Conservation (phyloP, 2,888 invertebrate species). For the Diplolepis rosae region DNA sequence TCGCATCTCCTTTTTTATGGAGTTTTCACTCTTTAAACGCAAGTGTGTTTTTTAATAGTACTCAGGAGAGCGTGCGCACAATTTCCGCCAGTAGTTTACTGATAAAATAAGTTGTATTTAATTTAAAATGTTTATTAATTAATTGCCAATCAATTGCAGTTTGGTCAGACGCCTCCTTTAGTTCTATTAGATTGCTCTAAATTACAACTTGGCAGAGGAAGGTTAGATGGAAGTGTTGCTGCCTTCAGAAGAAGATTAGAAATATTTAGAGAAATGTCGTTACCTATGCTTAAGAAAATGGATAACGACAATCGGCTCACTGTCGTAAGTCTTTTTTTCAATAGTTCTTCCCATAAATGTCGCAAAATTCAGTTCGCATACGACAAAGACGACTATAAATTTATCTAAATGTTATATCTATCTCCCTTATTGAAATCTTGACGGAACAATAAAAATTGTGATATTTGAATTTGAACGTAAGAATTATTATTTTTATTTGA, state of each 20-base stretch:
- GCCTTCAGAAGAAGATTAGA: constrained; percentile 89
- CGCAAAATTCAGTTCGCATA: no score
- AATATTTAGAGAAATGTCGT: constrained; percentile 88
- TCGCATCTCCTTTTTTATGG: no score
- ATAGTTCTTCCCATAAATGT: constrained; percentile 1
- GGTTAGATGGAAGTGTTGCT: constrained; percentile 90
- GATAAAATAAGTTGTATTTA: no score
- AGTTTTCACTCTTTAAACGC: no score
- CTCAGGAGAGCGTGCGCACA: no score
- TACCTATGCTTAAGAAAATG: constrained; percentile 91
- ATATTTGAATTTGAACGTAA: neutral
- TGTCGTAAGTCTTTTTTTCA: constrained; percentile 80
- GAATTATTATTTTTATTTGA: no score
- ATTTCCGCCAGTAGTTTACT: no score
- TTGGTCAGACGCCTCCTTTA: constrained; percentile 84
- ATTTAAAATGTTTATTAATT: neutral
- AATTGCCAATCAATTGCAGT: constrained; percentile 75
- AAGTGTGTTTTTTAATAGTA: no score
- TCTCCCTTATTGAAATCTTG: neutral
- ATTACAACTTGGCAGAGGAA: constrained; percentile 87
- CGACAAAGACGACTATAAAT: no score
- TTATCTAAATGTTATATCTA: no score
- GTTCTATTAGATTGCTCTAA: constrained; percentile 94
- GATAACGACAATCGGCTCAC: constrained; percentile 88
- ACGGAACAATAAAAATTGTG: neutral